Conservation (phyloP, 2,888 invertebrate species). For the Nysson spinosus region DNA sequence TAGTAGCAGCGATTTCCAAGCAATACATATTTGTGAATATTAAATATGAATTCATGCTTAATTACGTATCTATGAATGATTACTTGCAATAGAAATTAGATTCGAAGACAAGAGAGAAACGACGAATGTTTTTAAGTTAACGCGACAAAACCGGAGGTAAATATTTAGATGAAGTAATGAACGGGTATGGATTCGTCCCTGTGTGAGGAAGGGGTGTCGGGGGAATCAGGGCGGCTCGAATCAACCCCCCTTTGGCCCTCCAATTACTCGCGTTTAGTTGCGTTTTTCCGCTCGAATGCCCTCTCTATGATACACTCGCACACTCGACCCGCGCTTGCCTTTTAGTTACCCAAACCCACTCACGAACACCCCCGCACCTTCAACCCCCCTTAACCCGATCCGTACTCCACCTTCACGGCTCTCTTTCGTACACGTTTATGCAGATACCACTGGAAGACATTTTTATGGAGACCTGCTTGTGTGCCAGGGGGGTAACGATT, state of each 20-base stretch:
- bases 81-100: no score
- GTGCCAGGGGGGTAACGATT: no score
- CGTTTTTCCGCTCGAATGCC: slow-evolving; percentile 76
- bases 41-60: no score
- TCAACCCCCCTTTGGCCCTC: slow-evolving; percentile 64
- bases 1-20: no score
- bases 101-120: no score
- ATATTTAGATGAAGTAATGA: slow-evolving; percentile 47
- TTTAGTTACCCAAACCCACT: slow-evolving; percentile 75
- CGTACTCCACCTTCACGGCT: no score
- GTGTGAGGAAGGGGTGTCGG: slow-evolving; percentile 51
- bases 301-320: slow-evolving; percentile 74
- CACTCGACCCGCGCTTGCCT: slow-evolving; percentile 72
- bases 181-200: slow-evolving; percentile 55
- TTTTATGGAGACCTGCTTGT: no score
- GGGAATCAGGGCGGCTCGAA: slow-evolving; percentile 60
- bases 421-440: slow-evolving; percentile 12
- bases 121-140: no score
- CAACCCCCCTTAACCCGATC: slow-evolving; percentile 26
- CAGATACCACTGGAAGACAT: no score
- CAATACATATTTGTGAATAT: no score
- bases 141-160: slow-evolving; percentile 7
- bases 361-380: slow-evolving; percentile 50
- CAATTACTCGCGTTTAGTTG: slow-evolving; percentile 77
- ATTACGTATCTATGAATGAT: no score